Evolutionary conservation across 2,797 vertebrate species (phyloP), one percentile per base, ranked within the genome.

Genomic region (Pangasius mekongensis): DNA sequence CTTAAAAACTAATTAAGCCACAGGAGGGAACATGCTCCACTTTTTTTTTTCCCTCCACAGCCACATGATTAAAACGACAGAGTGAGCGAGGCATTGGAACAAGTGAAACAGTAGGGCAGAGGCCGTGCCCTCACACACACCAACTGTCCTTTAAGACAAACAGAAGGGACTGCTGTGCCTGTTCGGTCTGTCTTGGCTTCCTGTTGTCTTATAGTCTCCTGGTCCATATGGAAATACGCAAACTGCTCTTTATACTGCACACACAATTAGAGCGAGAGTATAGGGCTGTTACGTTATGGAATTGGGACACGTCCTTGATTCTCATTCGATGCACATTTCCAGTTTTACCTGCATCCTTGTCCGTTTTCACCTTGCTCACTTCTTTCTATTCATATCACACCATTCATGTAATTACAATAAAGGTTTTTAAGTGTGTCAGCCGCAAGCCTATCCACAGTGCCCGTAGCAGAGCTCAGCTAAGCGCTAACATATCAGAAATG

Each of bases 1-100:
- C 91, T 90, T 91, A 92, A 92, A 91, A 92, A 88, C 90, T 91
- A 92, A 92, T 92, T 92, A 92, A 90, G 84, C 90, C 91, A 92
- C 91, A 89, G 90, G 91, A 92, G 91, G 89, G 84, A 91, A 89
- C 84, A 83, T 92, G 91, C 87, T 91, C 89, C 90, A 92, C 54
- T 90, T 90, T 86, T 85, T 81, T 88, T 58, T n/a, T n/a, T 30
- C 11, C n/a, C 84, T 87, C 86, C 83, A 84, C 52, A 83, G 66
- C 80, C 88, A 52, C 85, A 85, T 85, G 89, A 88, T 91, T 86
- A 87, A 88, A 90, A 84, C 16, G 76, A 89, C 60, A 87, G 73
- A 86, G 84, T 27, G 33, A 88, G 87, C 60, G 47, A 87, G 85
- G 66, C 89, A 74, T 84, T 58, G 84, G 30, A 71, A 88, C 3